Evolutionary conservation across 2,888 invertebrate genomes (phyloP).

Genomic region (Deilephila elpenor): DNA sequence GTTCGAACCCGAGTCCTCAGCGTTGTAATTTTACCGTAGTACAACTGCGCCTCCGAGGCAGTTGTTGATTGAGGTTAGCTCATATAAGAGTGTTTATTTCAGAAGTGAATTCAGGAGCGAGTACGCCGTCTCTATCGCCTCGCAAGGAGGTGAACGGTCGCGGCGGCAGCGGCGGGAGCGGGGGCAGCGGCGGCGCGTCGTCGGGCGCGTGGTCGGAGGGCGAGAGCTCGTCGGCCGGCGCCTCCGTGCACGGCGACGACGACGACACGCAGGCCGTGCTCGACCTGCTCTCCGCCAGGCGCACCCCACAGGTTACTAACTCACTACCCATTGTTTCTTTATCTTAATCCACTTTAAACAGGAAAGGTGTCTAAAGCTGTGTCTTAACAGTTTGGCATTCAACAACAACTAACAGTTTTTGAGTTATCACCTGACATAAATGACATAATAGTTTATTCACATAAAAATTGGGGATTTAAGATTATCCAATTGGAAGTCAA

Average conservation of each 20-base stretch:
- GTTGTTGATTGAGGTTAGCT: too few relatives aligned
- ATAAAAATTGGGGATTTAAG: too few relatives aligned
- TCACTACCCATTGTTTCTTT: neutral
- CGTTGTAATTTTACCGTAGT: too few relatives aligned
- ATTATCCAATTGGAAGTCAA: too few relatives aligned
- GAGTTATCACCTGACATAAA: too few relatives aligned
- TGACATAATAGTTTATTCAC: too few relatives aligned
- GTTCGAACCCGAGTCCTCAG: too few relatives aligned
- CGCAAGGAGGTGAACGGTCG: constrained; percentile 87
- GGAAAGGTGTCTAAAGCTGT: too few relatives aligned
- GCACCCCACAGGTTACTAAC: constrained; percentile 87
- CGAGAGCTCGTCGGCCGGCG: constrained; percentile 89
- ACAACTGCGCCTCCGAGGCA: too few relatives aligned
- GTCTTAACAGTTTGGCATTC: too few relatives aligned
- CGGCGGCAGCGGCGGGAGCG: constrained; percentile 75
- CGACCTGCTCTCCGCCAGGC: constrained; percentile 89
- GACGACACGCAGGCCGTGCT: constrained; percentile 88
- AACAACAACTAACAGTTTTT: too few relatives aligned
- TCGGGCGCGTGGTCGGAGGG: constrained; percentile 90
- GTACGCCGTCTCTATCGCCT: constrained; percentile 88
- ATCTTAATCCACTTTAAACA: too few relatives aligned
- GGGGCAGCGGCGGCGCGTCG: constrained; percentile 84
- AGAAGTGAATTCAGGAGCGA: constrained; percentile 78
- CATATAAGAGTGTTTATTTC: constrained; percentile 32
- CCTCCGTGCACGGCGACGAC: constrained; percentile 89